Evolutionary conservation across 2,888 invertebrate genomes (phyloP), one percentile per base, ranked within the genome.

Genomic region (Coenonympha arcania): DNA sequence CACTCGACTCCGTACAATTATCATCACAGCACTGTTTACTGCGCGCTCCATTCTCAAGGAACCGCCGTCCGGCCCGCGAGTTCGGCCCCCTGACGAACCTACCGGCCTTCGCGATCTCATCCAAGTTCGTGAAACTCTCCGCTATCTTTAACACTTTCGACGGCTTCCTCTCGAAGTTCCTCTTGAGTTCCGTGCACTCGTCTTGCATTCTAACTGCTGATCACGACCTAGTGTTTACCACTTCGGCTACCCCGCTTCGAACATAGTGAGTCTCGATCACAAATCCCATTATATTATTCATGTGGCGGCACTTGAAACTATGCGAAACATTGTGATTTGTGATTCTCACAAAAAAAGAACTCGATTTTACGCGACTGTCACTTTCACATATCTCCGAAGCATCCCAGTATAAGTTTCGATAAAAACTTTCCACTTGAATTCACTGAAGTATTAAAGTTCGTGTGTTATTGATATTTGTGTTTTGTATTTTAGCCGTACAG

Each of bases 71-170:
- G 48, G 73, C 62, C 65, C 78, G 81, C 52, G 81, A 83, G 63
- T 85, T 76, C 13, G 85, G 85, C 40, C 85, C 85, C 19, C 84
- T 70, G 60, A 85, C 80, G 58, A 79, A 86, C 37, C 85, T 75
- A 15, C 85, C 82, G 41, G 79, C 77, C 64, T 84, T 86, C 4
- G 86, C 85, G 6, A 72, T 78, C 65, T 86, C 86, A 65, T 87
- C 87, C 66, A 86, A 75, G 65, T 87, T 87, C 54, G 87, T 87
- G 66, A 87, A 87, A 63, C 87, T 87, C 71, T 87, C 87, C 4
- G 87, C 87, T 68, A 87, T 87, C 71, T 85, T 85, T 68, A 87
- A 64, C 65, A 87, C 86, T 65, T 87, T 87, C 53, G 83, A 82
- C 46, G 86, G 86, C 76, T 77, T 81, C 66, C 84, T 73, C 75